Evolutionary conservation across 2,888 invertebrate genomes (phyloP), one percentile per base, ranked within the genome.

Genomic region (Napeogenes inachia): DNA sequence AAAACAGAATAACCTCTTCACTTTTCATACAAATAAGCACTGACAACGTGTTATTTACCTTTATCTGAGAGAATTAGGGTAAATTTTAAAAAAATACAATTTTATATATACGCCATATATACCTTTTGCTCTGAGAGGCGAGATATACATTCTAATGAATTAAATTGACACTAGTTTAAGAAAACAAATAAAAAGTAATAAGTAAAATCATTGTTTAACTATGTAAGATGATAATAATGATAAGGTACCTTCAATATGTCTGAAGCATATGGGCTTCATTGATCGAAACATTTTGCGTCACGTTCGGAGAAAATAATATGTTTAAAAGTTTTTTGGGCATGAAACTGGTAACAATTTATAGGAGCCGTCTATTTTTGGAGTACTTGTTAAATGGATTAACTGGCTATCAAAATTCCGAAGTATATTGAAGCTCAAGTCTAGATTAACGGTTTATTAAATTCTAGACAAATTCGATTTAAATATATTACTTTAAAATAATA

Each of bases 1-100:
- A 38, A 47, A 56, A 56, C 56, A 42, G 56, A 42, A 56, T 56
- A 60, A 46, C 56, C 47, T 60, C 33, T 60, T 50, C 38, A 47
- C 35, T 42, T 10, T 56, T 56, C 54, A 54, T 35, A 55, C 45
- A 60, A 45, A 46, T 56, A 60, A 60, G 50, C 35, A 56, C 32
- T 21, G 38, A 56, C 42, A 50, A 56, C 6, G 46, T 56, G 56
- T 60, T 50, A 60, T 35, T n/a, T 50, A 56, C n/a, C 38, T 32
- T 60, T 56, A 42, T 30, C 30, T 50, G 30, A 21, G 30, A 30
- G 2, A 21, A 30, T 2, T 30, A 30, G n/a, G 8, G 50, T 30
- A n/a, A 0, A 50, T 50, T 8, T 5, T 30, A 50, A 50, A 50
- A 30, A 30, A 10, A 50, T 30, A 12, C 30, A 30, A 10, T 30